Base-by-base conservation (phyloP, 2,797 vertebrate species). In the Alauda arvensis region DNA sequence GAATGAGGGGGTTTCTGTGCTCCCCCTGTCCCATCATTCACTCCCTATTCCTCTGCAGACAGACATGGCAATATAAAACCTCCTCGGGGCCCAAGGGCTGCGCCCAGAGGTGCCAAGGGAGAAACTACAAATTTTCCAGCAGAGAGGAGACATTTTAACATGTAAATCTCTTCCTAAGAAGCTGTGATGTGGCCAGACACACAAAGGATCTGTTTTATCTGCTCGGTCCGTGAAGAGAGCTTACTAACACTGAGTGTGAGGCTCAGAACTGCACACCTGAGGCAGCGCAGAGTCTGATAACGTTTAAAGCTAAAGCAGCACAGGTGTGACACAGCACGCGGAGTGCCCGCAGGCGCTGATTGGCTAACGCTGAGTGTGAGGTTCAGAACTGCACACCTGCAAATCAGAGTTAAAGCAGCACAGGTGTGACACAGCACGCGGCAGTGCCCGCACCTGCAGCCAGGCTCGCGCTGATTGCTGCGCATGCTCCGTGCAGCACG, bases 21-120 rank as follows among this genome's bases (percentile, higher is more conserved):
- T 79, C 7, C 61, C 31, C 1, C 1, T 21, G n/a, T 45, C 61
- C 67, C 8, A 1, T 65, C 67, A 78, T 46, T 81, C 40, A 14
- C 18, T 65, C 28, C 1, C 2, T 24, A 19, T 51, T 48, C 43
- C 42, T 65, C 43, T 80, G 66, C 0, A 0, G 59, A 45, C 6
- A 29, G 46, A 55, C 12, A 1, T 3, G 10, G 16, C 39, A 48
- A 68, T 1, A 1, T 11, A 46, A 77, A 53, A 68, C 48, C 25
- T 43, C 33, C 45, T 55, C 26, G 28, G 11, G 80, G 43, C 77
- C 49, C 2, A 3, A 67, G 31, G 39, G 21, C 42, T 75, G n/a
- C 48, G 39, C 48, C 33, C 37, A 55, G 51, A 76, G 31, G 10
- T 78, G 68, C n/a, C 1, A 0, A 24, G 42, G 20, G 45, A 68